Conservation (phyloP, 2,888 invertebrate genomes). For the Bedellia somnulentella region DNA sequence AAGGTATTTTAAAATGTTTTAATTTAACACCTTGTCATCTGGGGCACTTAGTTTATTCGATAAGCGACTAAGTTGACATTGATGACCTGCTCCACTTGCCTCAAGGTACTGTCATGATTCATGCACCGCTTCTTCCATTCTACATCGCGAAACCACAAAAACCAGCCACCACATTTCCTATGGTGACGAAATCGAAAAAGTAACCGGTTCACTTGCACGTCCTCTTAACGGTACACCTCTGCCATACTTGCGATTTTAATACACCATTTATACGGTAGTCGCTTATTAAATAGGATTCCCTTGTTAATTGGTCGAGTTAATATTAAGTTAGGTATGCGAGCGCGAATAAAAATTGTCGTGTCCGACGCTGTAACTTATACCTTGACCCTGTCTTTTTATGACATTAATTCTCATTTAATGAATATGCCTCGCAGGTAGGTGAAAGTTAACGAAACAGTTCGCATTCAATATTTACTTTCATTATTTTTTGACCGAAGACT, state of each 20-base stretch:
- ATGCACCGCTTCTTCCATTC: slow-evolving; percentile 18
- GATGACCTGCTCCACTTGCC: slow-evolving; percentile 26
- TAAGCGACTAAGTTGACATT: no score
- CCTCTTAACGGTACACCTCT: slow-evolving; percentile 41
- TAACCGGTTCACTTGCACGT: slow-evolving; percentile 30
- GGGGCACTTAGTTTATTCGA: no score
- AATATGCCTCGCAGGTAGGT: no score
- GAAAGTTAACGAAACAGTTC: neutral
- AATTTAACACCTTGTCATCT: no score
- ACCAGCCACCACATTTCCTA: slow-evolving; percentile 33
- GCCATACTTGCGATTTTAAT: slow-evolving; percentile 22
- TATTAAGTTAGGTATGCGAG: slow-evolving; percentile 22
- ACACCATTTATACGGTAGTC: slow-evolving; percentile 45
- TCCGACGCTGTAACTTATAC: slow-evolving; percentile 11
- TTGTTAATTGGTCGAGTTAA: slow-evolving; percentile 39
- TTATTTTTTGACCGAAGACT: no score
- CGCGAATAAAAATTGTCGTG: slow-evolving; percentile 26
- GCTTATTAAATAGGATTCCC: slow-evolving; percentile 46
- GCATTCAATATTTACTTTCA: no score
- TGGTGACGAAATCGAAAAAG: slow-evolving; percentile 32
- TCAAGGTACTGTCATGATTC: slow-evolving; percentile 33
- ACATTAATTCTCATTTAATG: neutral
- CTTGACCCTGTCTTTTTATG: slow-evolving; percentile 1
- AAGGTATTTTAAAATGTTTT: no score
- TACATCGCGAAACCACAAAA: slow-evolving; percentile 19